Evolutionary conservation across 2,797 vertebrate genomes (phyloP).

Genomic region (Cacajao melanocephalus): DNA sequence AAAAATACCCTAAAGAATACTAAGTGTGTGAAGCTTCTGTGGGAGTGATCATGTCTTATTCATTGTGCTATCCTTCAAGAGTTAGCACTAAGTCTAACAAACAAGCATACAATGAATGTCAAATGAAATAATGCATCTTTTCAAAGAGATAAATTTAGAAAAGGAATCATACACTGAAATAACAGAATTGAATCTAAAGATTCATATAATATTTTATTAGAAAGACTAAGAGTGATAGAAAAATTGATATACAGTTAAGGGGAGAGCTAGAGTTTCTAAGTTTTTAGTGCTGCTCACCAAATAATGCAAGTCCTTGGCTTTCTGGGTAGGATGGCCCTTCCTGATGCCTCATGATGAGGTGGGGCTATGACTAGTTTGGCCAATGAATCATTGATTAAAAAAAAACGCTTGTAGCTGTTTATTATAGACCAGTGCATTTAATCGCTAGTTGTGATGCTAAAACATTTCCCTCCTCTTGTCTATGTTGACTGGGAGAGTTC

Average conservation of each 20-base stretch:
- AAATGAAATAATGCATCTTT: background rate
- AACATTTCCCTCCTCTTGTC: background rate
- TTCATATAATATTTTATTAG: background rate
- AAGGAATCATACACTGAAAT: background rate
- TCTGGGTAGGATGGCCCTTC: background rate
- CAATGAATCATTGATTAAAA: background rate
- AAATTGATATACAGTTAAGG: background rate
- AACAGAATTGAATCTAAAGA: background rate
- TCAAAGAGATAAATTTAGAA: slow-evolving; percentile 10
- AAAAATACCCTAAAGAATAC: slow-evolving; percentile 62
- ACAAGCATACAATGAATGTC: background rate
- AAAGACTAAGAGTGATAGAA: background rate
- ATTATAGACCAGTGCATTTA: background rate
- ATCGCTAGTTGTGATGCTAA: background rate
- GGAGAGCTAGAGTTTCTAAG: background rate
- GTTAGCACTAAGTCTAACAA: slow-evolving; percentile 14
- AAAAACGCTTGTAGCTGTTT: background rate
- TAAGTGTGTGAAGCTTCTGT: slow-evolving; percentile 31
- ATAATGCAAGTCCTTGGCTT: background rate
- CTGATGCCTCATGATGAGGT: background rate
- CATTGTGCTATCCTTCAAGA: slow-evolving; percentile 19
- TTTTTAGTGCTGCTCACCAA: background rate
- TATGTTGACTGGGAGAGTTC: background rate
- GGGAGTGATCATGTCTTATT: slow-evolving; percentile 44
- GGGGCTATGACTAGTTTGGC: background rate